Evolutionary conservation across 2,113 vertebrate species (phyloP).

Genomic region (Aythya baeri): DNA sequence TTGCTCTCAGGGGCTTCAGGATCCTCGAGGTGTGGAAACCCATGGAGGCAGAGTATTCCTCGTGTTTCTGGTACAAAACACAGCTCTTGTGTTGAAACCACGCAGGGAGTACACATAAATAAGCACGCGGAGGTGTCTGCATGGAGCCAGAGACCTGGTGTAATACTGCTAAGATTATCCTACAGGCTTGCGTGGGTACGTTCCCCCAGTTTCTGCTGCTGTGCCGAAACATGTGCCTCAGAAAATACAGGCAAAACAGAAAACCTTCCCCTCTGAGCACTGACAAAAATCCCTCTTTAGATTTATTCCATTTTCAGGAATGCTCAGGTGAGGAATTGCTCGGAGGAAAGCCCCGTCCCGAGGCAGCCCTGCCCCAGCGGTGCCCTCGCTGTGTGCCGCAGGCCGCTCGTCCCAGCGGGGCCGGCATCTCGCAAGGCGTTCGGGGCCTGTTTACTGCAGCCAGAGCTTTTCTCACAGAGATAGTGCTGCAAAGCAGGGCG

Average conservation of each 20-base stretch:
- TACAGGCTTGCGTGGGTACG: rapidly evolving
- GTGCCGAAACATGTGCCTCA: background rate
- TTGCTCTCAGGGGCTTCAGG: background rate
- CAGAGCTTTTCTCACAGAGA: background rate
- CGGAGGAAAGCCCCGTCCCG: background rate
- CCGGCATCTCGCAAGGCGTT: background rate
- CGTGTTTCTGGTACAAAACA: background rate
- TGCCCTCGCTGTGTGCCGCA: background rate
- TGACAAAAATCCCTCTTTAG: rapidly evolving
- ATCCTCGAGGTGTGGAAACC: background rate
- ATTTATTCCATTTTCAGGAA: rapidly evolving
- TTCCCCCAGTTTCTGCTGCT: background rate
- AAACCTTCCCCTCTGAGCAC: background rate
- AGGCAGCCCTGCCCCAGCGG: background rate
- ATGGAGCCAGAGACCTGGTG: background rate
- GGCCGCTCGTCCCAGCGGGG: background rate
- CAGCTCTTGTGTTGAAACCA: rapidly evolving
- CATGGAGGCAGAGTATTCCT: rapidly evolving
- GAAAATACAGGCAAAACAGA: background rate
- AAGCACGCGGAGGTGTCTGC: background rate
- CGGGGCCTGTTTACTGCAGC: rapidly evolving
- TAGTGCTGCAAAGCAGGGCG: background rate
- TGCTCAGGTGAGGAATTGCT: rapidly evolving
- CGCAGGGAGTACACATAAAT: background rate
- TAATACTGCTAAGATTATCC: background rate